phyloP scores from a whole-genome alignment of 1,140 invertebrate species.

The Drosophila equinoxialis region DNA sequence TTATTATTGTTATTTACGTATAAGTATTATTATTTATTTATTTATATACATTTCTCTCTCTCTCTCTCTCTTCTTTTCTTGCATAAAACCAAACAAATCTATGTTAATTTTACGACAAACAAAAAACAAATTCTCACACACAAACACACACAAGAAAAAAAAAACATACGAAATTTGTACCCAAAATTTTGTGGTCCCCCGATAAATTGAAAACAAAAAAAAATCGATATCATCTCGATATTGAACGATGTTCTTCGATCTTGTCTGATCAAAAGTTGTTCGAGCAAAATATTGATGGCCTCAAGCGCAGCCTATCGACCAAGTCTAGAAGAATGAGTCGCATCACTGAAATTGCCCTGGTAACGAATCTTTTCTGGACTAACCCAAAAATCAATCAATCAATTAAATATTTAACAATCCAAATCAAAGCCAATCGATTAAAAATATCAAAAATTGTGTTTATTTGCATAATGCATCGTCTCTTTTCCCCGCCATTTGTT shows the following conservation, averaged over 20 bases:
- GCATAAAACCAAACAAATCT: constrained; percentile 10
- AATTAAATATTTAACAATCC: constrained; percentile 11
- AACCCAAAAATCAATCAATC: constrained; percentile 39
- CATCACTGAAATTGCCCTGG: constrained; percentile 91
- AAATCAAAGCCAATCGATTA: neutral
- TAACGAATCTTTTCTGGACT: constrained; percentile 84
- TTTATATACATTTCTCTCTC: constrained; percentile 34
- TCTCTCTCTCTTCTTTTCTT: constrained; percentile 27
- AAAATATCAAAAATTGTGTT: neutral
- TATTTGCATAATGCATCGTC: neutral
- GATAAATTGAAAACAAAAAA: constrained; percentile 24
- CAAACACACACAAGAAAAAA: neutral
- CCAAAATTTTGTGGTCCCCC: constrained; percentile 12
- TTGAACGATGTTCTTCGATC: no score
- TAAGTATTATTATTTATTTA: constrained; percentile 62
- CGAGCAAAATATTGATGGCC: constrained; percentile 93
- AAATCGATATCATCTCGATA: neutral
- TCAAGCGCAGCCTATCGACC: constrained; percentile 90
- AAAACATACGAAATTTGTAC: constrained; percentile 30
- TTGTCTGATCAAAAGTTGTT: constrained; percentile 86
- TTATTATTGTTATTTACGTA: constrained; percentile 23
- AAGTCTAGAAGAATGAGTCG: constrained; percentile 90
- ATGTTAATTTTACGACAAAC: constrained; percentile 34
- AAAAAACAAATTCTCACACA: constrained; percentile 28
- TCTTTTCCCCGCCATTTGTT: neutral